Conservation (phyloP, 1,140 invertebrate species). For the Aleiodes sp. region DNA sequence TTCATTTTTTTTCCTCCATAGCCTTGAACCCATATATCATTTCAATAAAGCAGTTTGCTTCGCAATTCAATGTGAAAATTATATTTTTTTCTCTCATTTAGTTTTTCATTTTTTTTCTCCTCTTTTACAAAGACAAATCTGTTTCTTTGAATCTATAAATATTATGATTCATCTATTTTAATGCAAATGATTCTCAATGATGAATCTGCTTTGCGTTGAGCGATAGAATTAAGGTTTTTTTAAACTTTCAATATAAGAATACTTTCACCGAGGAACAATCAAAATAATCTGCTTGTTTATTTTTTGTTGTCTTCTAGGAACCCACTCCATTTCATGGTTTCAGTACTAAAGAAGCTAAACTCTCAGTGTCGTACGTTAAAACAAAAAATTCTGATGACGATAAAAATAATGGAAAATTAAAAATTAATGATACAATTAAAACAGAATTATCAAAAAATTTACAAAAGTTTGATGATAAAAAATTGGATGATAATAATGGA, state of each 20-base stretch:
- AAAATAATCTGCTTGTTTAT: too few species aligned
- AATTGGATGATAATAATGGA: slow-evolving; percentile 37
- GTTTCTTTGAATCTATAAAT: too few species aligned
- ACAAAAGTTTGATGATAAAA: slow-evolving; percentile 30
- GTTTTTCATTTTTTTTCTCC: too few species aligned
- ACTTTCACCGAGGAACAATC: too few species aligned
- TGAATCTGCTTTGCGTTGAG: too few species aligned
- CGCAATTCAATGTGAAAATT: too few species aligned
- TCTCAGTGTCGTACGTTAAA: slow-evolving; percentile 52
- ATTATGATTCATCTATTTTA: too few species aligned
- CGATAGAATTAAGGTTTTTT: too few species aligned
- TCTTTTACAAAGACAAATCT: too few species aligned
- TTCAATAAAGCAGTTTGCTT: neutral
- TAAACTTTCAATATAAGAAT: too few species aligned
- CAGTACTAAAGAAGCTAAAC: slow-evolving; percentile 59
- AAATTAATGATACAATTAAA: neutral
- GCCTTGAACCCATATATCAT: neutral
- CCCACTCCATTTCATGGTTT: slow-evolving; percentile 63
- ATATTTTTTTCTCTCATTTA: too few species aligned
- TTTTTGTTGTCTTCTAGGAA: slow-evolving; percentile 48
- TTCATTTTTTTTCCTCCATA: neutral
- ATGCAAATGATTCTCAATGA: too few species aligned
- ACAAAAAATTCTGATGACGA: slow-evolving; percentile 49
- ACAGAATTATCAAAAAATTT: neutral
- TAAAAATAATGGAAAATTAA: slow-evolving; percentile 33